A percentile compares a stretch with the other conserved stretches of the same genome.
Evolutionary conservation across 2,888 invertebrate genomes (phyloP).

Genomic region (Pediacus dermestoides): DNA sequence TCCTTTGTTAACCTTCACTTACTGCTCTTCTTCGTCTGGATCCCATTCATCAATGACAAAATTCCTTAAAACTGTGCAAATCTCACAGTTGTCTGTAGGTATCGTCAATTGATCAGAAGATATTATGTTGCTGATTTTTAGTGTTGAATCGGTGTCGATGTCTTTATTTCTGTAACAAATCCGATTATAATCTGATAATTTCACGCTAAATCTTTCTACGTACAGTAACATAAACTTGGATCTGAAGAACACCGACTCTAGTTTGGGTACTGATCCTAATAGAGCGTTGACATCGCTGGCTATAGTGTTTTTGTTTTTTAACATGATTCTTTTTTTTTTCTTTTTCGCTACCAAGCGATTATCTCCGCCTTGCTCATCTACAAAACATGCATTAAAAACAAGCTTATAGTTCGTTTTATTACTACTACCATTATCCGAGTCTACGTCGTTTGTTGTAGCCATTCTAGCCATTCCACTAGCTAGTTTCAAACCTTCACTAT

Average conservation of each 20-base stretch:
- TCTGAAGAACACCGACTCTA: slow-evolving; percentile 33
- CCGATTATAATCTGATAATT: too few relatives aligned
- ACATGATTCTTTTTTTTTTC: slow-evolving; percentile 26
- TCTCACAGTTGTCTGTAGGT: too few relatives aligned
- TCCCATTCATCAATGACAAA: slow-evolving; percentile 39
- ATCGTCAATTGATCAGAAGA: too few relatives aligned
- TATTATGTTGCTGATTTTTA: too few relatives aligned
- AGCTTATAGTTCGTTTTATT: too few relatives aligned
- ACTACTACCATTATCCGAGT: slow-evolving; percentile 12
- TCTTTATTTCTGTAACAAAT: too few relatives aligned
- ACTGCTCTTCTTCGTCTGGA: slow-evolving; percentile 36
- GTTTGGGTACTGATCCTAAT: slow-evolving; percentile 29
- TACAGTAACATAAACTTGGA: slow-evolving; percentile 34
- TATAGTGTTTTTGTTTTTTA: slow-evolving; percentile 31
- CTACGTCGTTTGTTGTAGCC: slow-evolving; percentile 17
- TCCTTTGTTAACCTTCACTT: slow-evolving; percentile 15
- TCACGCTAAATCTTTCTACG: too few relatives aligned
- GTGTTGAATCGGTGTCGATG: too few relatives aligned
- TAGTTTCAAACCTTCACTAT: slow-evolving; percentile 76
- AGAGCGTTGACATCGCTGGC: slow-evolving; percentile 30
- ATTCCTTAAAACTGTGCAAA: too few relatives aligned
- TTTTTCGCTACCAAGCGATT: too few relatives aligned
- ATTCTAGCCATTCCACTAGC: slow-evolving; percentile 59
- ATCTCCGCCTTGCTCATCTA: too few relatives aligned
- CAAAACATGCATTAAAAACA: too few relatives aligned